Evolutionary conservation across 1,140 invertebrate species (phyloP).

Genomic region (Drosophila novamexicana): DNA sequence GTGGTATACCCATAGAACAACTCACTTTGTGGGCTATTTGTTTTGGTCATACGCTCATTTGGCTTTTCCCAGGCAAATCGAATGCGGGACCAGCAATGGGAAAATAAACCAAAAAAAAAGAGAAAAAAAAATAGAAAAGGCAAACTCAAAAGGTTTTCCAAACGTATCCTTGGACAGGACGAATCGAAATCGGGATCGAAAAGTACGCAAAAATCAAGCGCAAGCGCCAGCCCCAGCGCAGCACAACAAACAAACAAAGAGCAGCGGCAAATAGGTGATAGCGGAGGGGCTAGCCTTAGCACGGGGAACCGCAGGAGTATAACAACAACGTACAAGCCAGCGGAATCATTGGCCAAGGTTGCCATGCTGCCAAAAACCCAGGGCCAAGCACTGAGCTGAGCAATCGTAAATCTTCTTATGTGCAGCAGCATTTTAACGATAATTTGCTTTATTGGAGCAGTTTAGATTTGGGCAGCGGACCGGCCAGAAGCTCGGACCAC

Average conservation of each 20-base stretch:
- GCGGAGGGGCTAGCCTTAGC: neutral
- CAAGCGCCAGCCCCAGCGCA: constrained; percentile 51
- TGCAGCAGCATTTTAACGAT: constrained; percentile 83
- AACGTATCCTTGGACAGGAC: constrained; percentile 54
- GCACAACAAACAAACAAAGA: constrained; percentile 53
- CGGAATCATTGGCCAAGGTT: constrained; percentile 51
- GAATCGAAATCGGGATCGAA: constrained; percentile 29
- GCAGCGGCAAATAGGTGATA: neutral
- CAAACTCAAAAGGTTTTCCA: constrained; percentile 62
- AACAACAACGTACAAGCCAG: constrained; percentile 48
- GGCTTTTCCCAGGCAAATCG: constrained; percentile 56
- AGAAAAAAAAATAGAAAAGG: constrained; percentile 11
- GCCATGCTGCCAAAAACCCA: constrained; percentile 54
- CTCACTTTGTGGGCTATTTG: constrained; percentile 82
- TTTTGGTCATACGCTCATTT: constrained; percentile 82
- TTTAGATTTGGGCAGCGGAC: constrained; percentile 75
- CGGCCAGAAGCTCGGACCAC: constrained; percentile 55
- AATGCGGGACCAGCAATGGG: constrained; percentile 45
- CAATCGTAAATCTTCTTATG: constrained; percentile 83
- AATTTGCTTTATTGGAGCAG: constrained; percentile 83
- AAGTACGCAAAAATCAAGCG: constrained; percentile 67
- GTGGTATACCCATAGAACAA: constrained; percentile 57
- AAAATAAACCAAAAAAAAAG: constrained; percentile 20
- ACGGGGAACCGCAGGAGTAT: constrained; percentile 61
- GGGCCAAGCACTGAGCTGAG: constrained; percentile 69